Conservation (phyloP, 2,797 vertebrate species). For the Triplophysa yarkandensis region DNA sequence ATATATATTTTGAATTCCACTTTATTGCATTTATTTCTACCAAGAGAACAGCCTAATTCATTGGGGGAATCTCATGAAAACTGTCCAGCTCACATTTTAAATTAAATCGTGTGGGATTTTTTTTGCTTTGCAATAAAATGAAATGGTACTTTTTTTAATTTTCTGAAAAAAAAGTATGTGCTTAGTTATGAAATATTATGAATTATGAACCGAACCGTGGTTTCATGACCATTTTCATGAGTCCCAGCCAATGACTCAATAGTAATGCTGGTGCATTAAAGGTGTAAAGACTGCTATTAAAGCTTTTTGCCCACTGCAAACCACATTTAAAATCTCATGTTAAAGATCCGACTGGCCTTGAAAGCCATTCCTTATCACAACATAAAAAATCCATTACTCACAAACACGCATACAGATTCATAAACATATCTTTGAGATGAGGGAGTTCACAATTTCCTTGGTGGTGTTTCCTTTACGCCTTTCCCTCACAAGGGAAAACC, state of each 20-base stretch:
- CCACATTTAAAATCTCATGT: neutral
- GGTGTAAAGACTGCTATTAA: neutral
- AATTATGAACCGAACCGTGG: too few relatives aligned
- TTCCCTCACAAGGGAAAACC: neutral
- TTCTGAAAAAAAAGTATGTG: too few relatives aligned
- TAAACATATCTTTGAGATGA: neutral
- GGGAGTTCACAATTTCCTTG: conserved; percentile 27
- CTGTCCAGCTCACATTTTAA: neutral
- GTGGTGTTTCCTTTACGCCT: conserved; percentile 12
- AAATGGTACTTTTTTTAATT: too few relatives aligned
- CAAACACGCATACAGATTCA: neutral
- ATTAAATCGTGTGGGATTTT: neutral
- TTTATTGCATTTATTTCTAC: neutral
- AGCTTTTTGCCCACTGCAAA: neutral
- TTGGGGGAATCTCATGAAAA: neutral
- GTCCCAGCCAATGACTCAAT: neutral
- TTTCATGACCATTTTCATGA: neutral
- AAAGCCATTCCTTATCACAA: conserved; percentile 12
- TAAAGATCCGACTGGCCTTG: conserved; percentile 7
- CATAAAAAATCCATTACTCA: conserved; percentile 1
- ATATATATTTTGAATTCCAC: neutral
- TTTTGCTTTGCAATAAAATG: neutral
- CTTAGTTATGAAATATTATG: too few relatives aligned
- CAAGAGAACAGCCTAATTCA: neutral
- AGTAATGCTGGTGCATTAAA: neutral